A percentile compares a stretch with the other conserved stretches of the same genome.
These are phyloP conservation scores for Labroides dimidiatus DNA, from an alignment of 2,797 vertebrate species.

Conservation along the genomic window DNA sequence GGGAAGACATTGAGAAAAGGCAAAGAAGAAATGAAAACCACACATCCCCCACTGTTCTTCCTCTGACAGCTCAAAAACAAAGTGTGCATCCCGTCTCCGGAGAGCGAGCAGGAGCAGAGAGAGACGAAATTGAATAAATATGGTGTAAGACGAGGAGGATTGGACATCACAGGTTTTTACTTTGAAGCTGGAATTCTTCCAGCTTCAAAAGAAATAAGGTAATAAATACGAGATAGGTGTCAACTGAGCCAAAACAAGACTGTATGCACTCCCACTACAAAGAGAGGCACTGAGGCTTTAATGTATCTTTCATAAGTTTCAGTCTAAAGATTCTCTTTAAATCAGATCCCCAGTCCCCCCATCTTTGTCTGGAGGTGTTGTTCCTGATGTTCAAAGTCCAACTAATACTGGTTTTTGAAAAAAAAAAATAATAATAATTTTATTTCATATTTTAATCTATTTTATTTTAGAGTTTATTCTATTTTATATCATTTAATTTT, in stretches of 20 bases:
- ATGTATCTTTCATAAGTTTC: constrained; percentile 56
- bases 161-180: constrained; percentile 53
- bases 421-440: too few species aligned
- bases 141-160: constrained; percentile 42
- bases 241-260: constrained; percentile 49
- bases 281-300: constrained; percentile 32
- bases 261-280: constrained; percentile 11
- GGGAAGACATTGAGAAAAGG: neutral
- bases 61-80: constrained; percentile 53
- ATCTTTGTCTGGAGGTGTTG: constrained; percentile 15
- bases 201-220: constrained; percentile 61
- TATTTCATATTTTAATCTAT: too few species aligned
- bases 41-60: neutral
- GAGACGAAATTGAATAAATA: constrained; percentile 51
- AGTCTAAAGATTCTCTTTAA: constrained; percentile 18
- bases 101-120: constrained; percentile 20
- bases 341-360: constrained; percentile 3
- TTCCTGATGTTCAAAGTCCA: neutral
- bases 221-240: constrained; percentile 60
- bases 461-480: too few species aligned
- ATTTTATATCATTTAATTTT: too few species aligned
- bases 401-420: neutral
- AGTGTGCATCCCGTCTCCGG: constrained; percentile 12
- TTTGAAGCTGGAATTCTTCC: constrained; percentile 63
- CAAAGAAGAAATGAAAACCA: constrained; percentile 23